Percentiles rank a stretch among this genome's conserved stretches.
These are phyloP conservation scores for Herpailurus yagouaroundi DNA, from an alignment of 2,113 vertebrate species.

Conservation along the genomic window DNA sequence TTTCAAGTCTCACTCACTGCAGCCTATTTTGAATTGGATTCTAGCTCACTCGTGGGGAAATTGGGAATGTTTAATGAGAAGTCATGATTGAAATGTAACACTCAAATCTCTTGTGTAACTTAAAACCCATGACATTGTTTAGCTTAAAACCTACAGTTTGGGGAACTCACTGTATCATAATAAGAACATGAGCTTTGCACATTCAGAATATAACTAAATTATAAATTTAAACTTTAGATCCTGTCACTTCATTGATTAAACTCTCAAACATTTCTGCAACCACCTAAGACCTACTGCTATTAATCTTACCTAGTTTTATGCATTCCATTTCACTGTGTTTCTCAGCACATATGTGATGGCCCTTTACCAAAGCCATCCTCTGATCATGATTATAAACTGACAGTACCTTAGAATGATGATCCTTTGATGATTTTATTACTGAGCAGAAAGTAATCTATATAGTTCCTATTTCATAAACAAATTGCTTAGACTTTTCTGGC, in stretches of 20 bases:
- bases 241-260: constrained; percentile 19
- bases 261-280: neutral
- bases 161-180: neutral
- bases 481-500: neutral
- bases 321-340: neutral
- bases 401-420: neutral
- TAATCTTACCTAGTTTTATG: neutral
- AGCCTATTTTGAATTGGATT: neutral
- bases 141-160: neutral
- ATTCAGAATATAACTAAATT: constrained; percentile 1
- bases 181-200: neutral
- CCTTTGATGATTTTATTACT: constrained; percentile 3
- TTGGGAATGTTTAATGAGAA: neutral
- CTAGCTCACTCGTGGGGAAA: neutral
- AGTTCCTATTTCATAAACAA: constrained; percentile 12
- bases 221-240: neutral
- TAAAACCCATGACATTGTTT: neutral
- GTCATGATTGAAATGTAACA: neutral
- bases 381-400: neutral
- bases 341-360: neutral
- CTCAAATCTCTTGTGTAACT: neutral
- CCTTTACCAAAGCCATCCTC: neutral
- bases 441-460: neutral
- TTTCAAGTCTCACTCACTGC: neutral
- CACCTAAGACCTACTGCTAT: neutral